Evolutionary conservation across 2,797 vertebrate genomes (phyloP), one percentile per base, ranked within the genome.

Genomic region (Brachyalestes nurse): DNA sequence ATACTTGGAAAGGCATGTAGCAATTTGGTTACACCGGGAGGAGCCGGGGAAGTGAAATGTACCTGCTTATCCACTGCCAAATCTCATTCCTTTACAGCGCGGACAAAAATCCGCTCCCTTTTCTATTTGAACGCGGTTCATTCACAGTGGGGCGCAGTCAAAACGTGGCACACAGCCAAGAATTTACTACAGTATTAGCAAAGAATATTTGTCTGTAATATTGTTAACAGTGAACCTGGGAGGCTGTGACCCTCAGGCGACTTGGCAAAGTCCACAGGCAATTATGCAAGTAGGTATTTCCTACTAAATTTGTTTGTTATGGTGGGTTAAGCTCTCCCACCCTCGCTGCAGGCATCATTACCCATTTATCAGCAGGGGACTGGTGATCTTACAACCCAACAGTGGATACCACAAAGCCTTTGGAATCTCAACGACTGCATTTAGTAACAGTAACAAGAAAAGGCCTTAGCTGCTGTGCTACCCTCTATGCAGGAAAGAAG

Each of bases 1-100:
- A 88, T 83, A 88, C 83, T 86, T 88, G 83, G 85, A 88, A 84
- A 82, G 53, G 76, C 45, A 88, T 71, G 71, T 73, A 79, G 85
- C 58, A 81, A 84, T 80, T 82, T 81, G 34, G 75, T 71, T 72
- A 67, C 70, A 73, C 58, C 67, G 67, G 70, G 57, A 76, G 34
- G 51, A 73, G 17, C 75, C 55, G 49, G 65, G 76, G 55, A 72
- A 8, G 34, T 58, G 72, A 67, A 78, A 45, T 42, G 58, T 13
- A 67, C 72, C 75, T 51, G 72, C 57, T 77, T 23, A 72, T 65
- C 62, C 75, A 77, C 55, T 60, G 42, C 40, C 34, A 49, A 74
- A 40, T 58, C n/a, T 49, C 17, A 51, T 69, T 80, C 51, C 38
- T 21, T 17, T 64, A 23, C 58, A 64, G 2, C 66, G 1, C 5